Conservation (phyloP, 2,797 vertebrate genomes). For the Intellagama lesueurii region DNA sequence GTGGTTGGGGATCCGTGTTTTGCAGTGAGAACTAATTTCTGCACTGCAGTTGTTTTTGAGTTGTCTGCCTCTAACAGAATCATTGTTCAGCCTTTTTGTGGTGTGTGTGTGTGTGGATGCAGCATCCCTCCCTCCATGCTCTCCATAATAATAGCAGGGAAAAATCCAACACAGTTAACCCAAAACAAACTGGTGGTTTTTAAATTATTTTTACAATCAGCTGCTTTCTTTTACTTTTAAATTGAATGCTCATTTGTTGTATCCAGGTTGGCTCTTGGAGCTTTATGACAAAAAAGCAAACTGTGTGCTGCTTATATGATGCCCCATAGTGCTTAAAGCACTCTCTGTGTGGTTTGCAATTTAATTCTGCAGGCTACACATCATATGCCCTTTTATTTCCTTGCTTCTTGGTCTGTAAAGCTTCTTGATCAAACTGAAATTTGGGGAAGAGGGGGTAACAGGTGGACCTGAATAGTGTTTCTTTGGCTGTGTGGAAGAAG, state of each 20-base stretch:
- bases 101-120: neutral
- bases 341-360: too few relatives aligned
- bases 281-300: neutral
- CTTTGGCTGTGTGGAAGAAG: neutral
- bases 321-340: too few relatives aligned
- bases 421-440: neutral
- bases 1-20: neutral
- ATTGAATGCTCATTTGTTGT: neutral
- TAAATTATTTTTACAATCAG: neutral
- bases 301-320: too few relatives aligned
- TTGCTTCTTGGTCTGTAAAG: neutral
- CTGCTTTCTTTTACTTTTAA: neutral
- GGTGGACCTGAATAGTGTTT: neutral
- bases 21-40: neutral
- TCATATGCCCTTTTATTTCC: too few relatives aligned
- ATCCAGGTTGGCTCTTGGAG: neutral
- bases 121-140: neutral
- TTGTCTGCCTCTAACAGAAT: constrained; percentile 4
- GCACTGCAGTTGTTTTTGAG: neutral
- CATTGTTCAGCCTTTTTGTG: neutral
- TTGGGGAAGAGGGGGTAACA: too few relatives aligned
- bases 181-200: neutral
- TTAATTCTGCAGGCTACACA: too few relatives aligned
- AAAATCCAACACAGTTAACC: neutral
- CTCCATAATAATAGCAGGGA: neutral